Evolutionary conservation across 2,888 invertebrate species (phyloP), one percentile per base, ranked within the genome.

Genomic region (Leptinotarsa haldemani): DNA sequence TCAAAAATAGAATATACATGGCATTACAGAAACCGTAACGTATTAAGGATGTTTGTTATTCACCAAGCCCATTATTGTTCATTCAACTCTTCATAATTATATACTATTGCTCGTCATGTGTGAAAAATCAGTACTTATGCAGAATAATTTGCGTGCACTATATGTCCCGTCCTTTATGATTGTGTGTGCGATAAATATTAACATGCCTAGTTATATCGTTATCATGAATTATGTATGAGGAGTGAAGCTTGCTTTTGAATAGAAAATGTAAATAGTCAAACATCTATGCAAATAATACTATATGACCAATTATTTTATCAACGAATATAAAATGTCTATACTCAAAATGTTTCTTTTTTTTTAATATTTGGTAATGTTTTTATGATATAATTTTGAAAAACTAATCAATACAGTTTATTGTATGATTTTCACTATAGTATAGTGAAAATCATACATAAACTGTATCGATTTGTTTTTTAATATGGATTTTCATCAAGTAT

Each of bases 41-140:
- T 61, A 65, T 66, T 47, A 65, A 53, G 65, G 64, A 64, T 64
- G 61, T 65, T 22, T 58, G 71, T 69, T 65, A 71, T 74, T 74
- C 68, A 71, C 68, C 50, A 40, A 30, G 18, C 70, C 56, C 50
- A 68, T 73, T 58, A 48, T 48, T 74, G 74, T 74, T 74, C 74
- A 71, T 76, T 76, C 74, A 76, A 76, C 76, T 74, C 67, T 66
- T 47, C 71, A 66, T 71, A 69, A 69, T 69, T 61, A 70, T 52
- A 72, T 56, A 47, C 46, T 53, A 53, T 50, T 52, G 66, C 69
- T 64, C 64, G 56, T 74, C 70, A 71, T 72, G 73, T 71, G 69
- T 71, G 70, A 72, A 75, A 69, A 71, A 68, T 73, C 67, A 65
- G 47, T 65, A 70, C 40, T 50, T 50, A 47, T 65, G 47, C 46